Base-by-base conservation (phyloP, 2,888 invertebrate species). In the Caenorhabditis afra region DNA sequence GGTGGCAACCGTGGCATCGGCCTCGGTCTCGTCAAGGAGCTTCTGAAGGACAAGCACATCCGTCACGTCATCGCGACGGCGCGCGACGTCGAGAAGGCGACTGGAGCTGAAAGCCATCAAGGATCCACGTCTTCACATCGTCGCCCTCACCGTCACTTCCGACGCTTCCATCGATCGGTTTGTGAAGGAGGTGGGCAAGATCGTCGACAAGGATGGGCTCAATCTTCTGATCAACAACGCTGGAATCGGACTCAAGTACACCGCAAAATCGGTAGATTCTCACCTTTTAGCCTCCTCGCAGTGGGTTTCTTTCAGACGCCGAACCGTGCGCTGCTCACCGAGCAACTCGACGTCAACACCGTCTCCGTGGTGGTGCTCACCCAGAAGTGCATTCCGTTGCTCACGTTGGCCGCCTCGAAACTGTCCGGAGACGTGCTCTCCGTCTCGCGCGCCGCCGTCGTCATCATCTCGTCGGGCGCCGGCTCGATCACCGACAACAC, bases 1-100 rank as follows among this genome's bases (percentile, higher is more conserved):
- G 96, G 96, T 49, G 94, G 95, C 81, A 96, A 95, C 91, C 93
- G 96, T 55, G 96, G 96, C 12, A 92, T 96, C 70, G 96, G 96
- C 47, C 92, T 96, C 66, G 95, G 96, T 80, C 92, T 96, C 87
- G 94, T 96, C 47, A 94, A 94, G 91, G 93, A 94, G 88, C 64
- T 83, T 14, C 29, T 86, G 3, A 52, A 73, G 85, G 91, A 85
- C 23, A 45, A 91, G 87, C 93, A 93, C 61, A 94, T 94, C 83
- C 93, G 93, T 91, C 92, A 92, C 89, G 91, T 96, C 85, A 94
- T 96, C 88, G 95, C 95, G 65, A 95, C 95, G 87, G 95, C 95
- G 91, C 93, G 96, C 85, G 93, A 94, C 88, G 91, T 92, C 57
- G 91, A 93, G 74, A 94, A 94, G 39, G 86, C 85, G 11, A 74